Evolutionary conservation across 2,888 invertebrate species (phyloP).

Genomic region (Cephus rjabovi): DNA sequence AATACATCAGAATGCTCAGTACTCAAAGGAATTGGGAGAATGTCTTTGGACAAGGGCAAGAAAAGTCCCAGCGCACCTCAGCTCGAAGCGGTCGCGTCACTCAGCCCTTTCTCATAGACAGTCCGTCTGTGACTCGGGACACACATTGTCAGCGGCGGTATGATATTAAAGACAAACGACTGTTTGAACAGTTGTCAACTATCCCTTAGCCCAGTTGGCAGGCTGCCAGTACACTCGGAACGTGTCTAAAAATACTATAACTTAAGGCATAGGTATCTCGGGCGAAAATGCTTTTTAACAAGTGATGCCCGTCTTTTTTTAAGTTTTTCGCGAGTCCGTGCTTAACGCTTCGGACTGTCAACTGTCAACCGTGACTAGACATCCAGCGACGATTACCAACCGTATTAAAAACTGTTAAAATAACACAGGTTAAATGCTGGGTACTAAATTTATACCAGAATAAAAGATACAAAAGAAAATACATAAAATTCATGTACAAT

Average conservation of each 20-base stretch:
- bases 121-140: not conserved
- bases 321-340: not conserved
- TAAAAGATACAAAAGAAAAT: not conserved
- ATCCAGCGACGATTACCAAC: not conserved
- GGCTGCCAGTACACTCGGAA: constrained; percentile 35
- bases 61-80: not conserved
- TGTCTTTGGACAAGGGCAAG: not conserved
- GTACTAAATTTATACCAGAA: not conserved
- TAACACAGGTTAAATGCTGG: not conserved
- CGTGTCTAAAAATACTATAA: not conserved
- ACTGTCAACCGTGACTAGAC: not conserved
- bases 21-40: not conserved
- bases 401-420: not conserved
- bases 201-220: constrained; percentile 45
- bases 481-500: not conserved
- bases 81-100: not conserved
- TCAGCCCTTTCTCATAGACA: not conserved
- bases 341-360: not conserved
- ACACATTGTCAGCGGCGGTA: constrained; percentile 19
- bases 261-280: constrained; percentile 18
- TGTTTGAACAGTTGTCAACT: constrained; percentile 51
- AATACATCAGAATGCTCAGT: not conserved
- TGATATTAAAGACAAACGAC: constrained; percentile 43
- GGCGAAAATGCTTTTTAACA: constrained; percentile 15
- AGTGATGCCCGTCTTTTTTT: not conserved